These are phyloP conservation scores for Sylvia borin DNA, from an alignment of 2,797 vertebrate genomes.

Conservation along the genomic window DNA sequence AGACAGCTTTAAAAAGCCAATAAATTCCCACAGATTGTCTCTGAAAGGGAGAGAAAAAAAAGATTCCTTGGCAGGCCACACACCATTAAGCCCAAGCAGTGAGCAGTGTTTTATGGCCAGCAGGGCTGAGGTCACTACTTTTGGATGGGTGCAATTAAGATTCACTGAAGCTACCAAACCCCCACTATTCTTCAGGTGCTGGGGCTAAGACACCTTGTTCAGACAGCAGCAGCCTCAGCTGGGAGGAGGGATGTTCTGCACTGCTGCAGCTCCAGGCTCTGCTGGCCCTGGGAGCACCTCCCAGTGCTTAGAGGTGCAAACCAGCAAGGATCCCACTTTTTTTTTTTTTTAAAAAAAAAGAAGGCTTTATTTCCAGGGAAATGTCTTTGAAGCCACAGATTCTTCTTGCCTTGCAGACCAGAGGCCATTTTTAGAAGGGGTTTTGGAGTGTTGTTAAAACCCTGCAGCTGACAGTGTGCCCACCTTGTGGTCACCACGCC, in stretches of 20 bases:
- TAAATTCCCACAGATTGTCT: conserved; percentile 61
- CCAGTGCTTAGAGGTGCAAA: background rate
- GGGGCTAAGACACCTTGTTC: background rate
- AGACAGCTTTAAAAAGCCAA: conserved; percentile 66
- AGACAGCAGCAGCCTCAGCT: background rate
- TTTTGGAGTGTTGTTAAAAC: background rate
- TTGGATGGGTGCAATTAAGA: conserved; percentile 33
- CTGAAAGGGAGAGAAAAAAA: conserved; percentile 28
- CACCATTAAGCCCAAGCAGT: conserved; percentile 47
- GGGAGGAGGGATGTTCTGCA: background rate
- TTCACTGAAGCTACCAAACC: conserved; percentile 24
- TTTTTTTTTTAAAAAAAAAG: background rate
- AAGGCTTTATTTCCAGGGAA: background rate
- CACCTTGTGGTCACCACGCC: background rate
- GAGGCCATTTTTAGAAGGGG: background rate
- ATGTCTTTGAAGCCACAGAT: background rate
- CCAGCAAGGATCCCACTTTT: background rate
- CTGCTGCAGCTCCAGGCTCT: background rate
- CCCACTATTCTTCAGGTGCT: background rate
- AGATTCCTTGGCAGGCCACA: conserved; percentile 57
- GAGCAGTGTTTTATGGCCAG: conserved; percentile 51
- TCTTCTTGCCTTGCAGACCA: background rate
- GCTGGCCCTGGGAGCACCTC: background rate
- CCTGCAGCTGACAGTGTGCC: background rate
- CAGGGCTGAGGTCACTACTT: conserved; percentile 55